phyloP scores from a whole-genome alignment of 1,140 invertebrate species.

The Pygmarrhopalites habei region DNA sequence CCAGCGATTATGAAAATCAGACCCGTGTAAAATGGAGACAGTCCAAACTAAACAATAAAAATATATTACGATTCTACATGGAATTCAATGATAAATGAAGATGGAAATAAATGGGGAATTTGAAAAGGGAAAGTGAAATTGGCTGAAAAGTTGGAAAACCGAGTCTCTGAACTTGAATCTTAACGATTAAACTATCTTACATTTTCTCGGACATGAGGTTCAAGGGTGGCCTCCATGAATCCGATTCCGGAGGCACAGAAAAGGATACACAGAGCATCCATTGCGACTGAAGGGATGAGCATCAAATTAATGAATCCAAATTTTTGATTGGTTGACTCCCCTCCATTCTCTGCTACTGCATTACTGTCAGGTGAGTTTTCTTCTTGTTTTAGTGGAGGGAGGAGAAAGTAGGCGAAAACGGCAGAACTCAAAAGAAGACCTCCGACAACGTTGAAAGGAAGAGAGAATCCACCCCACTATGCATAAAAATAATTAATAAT shows the following conservation, averaged over 20 bases:
- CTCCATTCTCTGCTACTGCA: background rate
- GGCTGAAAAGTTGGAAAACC: background rate
- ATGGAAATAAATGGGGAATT: background rate
- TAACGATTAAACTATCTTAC: no score
- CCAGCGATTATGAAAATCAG: constrained; percentile 83
- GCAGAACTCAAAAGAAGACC: background rate
- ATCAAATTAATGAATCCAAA: constrained; percentile 49
- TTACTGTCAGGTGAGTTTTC: background rate
- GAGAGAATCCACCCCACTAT: background rate
- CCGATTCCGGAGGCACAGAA: constrained; percentile 71
- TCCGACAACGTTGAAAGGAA: background rate
- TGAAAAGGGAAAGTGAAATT: background rate
- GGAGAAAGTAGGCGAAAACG: background rate
- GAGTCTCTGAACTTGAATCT: background rate
- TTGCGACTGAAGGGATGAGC: constrained; percentile 59
- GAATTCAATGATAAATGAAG: background rate
- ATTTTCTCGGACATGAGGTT: constrained; percentile 60
- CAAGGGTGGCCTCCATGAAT: constrained; percentile 70
- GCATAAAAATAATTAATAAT: no score
- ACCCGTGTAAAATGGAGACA: constrained; percentile 62
- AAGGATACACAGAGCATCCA: constrained; percentile 61
- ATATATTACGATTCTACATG: background rate
- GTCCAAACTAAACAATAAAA: constrained; percentile 49
- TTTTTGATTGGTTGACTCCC: no score
- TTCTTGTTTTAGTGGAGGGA: background rate